These are phyloP conservation scores for Temnothorax nylanderi DNA, from an alignment of 1,140 invertebrate genomes.

Conservation along the genomic window DNA sequence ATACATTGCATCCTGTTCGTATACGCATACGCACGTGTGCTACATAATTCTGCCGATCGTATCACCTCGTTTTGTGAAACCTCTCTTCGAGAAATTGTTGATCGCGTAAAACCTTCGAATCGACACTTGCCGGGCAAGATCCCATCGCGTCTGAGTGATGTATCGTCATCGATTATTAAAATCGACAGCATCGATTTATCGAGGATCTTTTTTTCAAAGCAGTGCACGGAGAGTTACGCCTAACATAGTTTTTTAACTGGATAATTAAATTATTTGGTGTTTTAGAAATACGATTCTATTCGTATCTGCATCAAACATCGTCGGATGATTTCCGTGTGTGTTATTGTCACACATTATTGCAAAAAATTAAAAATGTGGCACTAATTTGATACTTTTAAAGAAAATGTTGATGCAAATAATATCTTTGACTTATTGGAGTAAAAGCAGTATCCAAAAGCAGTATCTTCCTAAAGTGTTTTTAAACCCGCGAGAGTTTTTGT, in stretches of 20 bases:
- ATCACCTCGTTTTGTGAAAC: conserved; percentile 37
- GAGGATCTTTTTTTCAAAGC: background rate
- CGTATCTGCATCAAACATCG: background rate
- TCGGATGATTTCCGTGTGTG: background rate
- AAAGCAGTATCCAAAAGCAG: background rate
- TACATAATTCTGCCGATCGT: background rate
- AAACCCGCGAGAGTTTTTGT: background rate
- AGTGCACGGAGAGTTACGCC: background rate
- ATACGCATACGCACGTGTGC: conserved; percentile 36
- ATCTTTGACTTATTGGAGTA: background rate
- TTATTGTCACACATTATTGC: background rate
- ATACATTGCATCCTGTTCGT: conserved; percentile 38
- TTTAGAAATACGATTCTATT: conserved; percentile 2
- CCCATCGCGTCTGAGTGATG: conserved; percentile 28
- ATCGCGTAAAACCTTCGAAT: background rate
- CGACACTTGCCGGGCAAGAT: background rate
- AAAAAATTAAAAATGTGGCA: background rate
- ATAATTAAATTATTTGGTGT: background rate
- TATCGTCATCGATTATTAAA: background rate
- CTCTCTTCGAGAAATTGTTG: background rate
- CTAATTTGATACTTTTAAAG: background rate
- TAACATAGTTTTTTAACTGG: background rate
- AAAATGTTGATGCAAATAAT: background rate
- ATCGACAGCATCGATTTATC: background rate
- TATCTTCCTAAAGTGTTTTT: background rate